Percentiles rank a stretch among this genome's conserved stretches.
Conservation (phyloP, 2,113 vertebrate genomes). For the Lycocorax pyrrhopterus region DNA sequence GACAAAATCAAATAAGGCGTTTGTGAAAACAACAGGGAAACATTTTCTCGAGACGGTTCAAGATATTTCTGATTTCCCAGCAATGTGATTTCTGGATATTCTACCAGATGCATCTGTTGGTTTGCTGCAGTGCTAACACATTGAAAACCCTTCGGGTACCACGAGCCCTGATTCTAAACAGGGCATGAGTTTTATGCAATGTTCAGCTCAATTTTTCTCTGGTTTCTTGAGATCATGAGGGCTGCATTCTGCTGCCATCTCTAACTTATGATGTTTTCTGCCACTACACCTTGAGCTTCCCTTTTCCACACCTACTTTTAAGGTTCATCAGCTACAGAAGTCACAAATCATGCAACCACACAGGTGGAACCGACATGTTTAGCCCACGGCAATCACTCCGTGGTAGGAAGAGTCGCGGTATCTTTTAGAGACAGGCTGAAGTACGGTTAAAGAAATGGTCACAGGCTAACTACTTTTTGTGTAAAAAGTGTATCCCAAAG, state of each 20-base stretch:
- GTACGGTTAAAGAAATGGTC: neutral
- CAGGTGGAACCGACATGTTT: fast-evolving
- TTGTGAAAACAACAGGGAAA: neutral
- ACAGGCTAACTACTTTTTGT: neutral
- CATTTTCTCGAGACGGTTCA: fast-evolving
- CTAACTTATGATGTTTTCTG: neutral
- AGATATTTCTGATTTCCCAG: neutral
- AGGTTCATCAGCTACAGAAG: neutral
- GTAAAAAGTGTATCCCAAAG: neutral
- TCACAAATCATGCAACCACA: neutral
- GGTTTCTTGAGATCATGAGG: fast-evolving
- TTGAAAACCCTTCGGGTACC: neutral
- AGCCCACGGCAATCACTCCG: neutral
- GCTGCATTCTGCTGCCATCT: neutral
- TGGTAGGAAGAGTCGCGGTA: fast-evolving
- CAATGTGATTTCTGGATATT: neutral
- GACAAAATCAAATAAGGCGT: neutral
- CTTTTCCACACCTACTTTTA: neutral
- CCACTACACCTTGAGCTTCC: neutral
- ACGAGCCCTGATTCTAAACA: neutral
- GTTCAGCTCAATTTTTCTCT: neutral
- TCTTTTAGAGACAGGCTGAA: neutral
- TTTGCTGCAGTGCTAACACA: neutral
- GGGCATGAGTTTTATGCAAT: neutral
- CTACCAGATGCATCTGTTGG: neutral